Base-by-base conservation (phyloP, 2,888 invertebrate genomes). In the Stenurella melanura region DNA sequence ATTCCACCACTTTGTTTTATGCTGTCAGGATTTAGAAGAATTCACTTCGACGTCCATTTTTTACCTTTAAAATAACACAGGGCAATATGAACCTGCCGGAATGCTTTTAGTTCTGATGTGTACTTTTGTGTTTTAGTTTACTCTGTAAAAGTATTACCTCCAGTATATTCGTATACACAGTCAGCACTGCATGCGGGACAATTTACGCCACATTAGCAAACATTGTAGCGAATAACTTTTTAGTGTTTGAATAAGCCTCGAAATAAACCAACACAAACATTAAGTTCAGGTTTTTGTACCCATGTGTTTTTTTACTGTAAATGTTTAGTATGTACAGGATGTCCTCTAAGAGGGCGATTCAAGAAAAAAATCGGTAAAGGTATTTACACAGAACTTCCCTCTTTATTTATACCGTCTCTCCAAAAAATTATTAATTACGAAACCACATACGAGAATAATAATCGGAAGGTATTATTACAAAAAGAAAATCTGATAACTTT, bases 181-280 rank as follows among this genome's bases (percentile, higher is more conserved):
- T 15, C 50, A n/a, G n/a, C 15, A 15, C 50, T 50, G 50, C 50
- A 50, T 50, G n/a, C 50, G 15, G 50, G n/a, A 50, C n/a, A 50
- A 5, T 50, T 50, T 50, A 42, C 50, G 50, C n/a, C 50, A n/a
- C 50, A 50, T 50, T 50, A 50, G 50, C 50, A 50, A 50, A 50
- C 50, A 50, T 50, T 50, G n/a, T 50, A 50, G 50, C n/a, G 4
- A 50, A 17, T 50, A 6, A 50, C 50, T 50, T 50, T 50, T 50
- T 50, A n/a, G 50, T 50, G 50, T n/a, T 50, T 50, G 15, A 50
- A n/a, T 50, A 50, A n/a, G n/a, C 50, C 50, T n/a, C 12, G 12
- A 4, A n/a, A n/a, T 50, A 50, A 50, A 50, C 50, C 50, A 50
- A n/a, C 6, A n/a, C n/a, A n/a, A 50, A 50, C 5, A n/a, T 50